phyloP scores from a whole-genome alignment of 2,113 vertebrate genomes.

The Pseudopodoces humilis region DNA sequence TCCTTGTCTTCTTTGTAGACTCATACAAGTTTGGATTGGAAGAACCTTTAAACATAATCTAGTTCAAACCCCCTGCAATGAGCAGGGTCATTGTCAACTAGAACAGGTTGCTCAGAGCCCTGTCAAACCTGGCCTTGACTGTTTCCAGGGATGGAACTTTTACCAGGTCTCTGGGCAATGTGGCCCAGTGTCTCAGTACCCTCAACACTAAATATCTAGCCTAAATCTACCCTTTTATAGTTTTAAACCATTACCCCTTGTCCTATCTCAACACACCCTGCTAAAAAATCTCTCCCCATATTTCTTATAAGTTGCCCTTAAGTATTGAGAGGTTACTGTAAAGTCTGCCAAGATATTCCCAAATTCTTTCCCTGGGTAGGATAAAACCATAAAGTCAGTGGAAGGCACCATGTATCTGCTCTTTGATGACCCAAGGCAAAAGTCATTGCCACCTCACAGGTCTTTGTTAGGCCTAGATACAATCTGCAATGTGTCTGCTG shows the following conservation, averaged over 20 bases:
- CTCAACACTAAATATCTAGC: not conserved
- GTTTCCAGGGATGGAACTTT: not conserved
- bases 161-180: not conserved
- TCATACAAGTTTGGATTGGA: not conserved
- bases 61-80: not conserved
- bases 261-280: fast-evolving
- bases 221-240: not conserved
- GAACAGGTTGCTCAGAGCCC: not conserved
- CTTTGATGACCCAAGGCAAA: not conserved
- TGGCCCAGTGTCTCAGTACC: not conserved
- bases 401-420: not conserved
- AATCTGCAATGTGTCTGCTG: not conserved
- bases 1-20: not conserved
- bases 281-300: not conserved
- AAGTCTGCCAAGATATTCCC: not conserved
- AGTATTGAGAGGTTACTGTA: not conserved
- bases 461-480: not conserved
- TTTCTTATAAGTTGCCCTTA: not conserved
- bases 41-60: not conserved
- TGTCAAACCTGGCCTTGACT: not conserved
- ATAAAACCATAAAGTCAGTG: not conserved
- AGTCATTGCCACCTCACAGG: not conserved
- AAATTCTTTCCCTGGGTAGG: not conserved
- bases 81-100: not conserved
- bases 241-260: not conserved